Base-by-base conservation (phyloP, 2,888 invertebrate genomes). In the Chironomus riparius region DNA sequence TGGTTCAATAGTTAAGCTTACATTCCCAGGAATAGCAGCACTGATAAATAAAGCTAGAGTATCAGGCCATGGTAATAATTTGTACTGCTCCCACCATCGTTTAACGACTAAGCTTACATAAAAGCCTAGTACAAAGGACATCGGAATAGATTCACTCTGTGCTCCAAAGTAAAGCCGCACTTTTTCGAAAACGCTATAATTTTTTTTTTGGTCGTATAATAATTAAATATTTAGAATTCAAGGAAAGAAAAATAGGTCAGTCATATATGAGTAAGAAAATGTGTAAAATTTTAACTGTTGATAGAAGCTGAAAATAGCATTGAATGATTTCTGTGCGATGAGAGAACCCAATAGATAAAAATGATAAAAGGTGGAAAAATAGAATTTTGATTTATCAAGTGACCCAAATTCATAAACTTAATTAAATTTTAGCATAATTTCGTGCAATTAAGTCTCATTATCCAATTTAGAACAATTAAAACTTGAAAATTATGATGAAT, bases 81-180 rank as follows among this genome's bases (percentile, higher is more conserved):
- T 91, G 86, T 95, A 96, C 83, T 97, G 96, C 82, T 95, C 94
- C 96, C 96, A 97, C 96, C 96, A 97, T 80, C 97, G 87, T 82
- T 92, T 92, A 79, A 97, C 95, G 74, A 97, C 92, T 80, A 96
- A 87, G 21, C 38, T 62, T 12, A 72, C 72, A 62, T 72, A 72
- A 87, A 97, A 97, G 77, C 96, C 97, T 79, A 97, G 88, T 76
- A 97, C 95, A 86, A 97, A 97, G 47, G 96, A 94, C 91, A 97
- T 92, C 56, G 97, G 97, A 82, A 97, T 95, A 77, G 92, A 92
- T 83, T 93, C 94, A 82, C 92, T 92, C 84, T 94, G 94, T 80
- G 91, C 90, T 77, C 92, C 91, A 83, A 95, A 96, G 85, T 96
- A 95, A 79, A 88, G 87, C 61, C 92, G 91, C 75, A 96, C 90